phyloP scores from a whole-genome alignment of 1,140 invertebrate genomes.

The Camponotus floridanus region DNA sequence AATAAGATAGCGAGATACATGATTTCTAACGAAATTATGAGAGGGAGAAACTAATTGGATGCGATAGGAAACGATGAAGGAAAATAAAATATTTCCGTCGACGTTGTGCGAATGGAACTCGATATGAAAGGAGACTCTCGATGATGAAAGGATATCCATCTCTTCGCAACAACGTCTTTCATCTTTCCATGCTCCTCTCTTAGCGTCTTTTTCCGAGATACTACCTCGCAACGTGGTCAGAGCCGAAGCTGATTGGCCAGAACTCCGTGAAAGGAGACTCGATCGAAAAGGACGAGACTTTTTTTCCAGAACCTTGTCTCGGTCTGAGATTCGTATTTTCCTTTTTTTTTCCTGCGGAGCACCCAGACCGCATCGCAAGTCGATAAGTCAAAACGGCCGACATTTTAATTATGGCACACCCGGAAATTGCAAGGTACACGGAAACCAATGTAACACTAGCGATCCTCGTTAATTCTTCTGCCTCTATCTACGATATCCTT shows the following conservation, averaged over 20 bases:
- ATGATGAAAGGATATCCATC: conserved; percentile 65
- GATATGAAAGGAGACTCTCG: conserved; percentile 65
- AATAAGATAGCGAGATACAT: conserved; percentile 1
- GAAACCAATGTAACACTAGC: conserved; percentile 67
- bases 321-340: conserved; percentile 55
- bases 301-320: conserved; percentile 45
- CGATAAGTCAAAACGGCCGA: conserved; percentile 76
- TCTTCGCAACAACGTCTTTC: conserved; percentile 65
- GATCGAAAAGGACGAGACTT: conserved; percentile 40
- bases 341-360: conserved; percentile 34
- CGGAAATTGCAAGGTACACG: conserved; percentile 73
- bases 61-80: conserved; percentile 39
- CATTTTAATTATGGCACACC: conserved; percentile 76
- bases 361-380: conserved; percentile 35
- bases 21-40: conserved; percentile 2
- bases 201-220: conserved; percentile 41
- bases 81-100: conserved; percentile 57
- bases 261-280: conserved; percentile 65
- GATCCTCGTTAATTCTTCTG: conserved; percentile 65
- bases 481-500: not conserved
- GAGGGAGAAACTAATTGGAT: conserved; percentile 47
- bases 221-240: conserved; percentile 42
- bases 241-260: conserved; percentile 69
- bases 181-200: conserved; percentile 57
- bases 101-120: conserved; percentile 52